A percentile compares a stretch with the other conserved stretches of the same genome.
Evolutionary conservation across 2,797 vertebrate genomes (phyloP).

Genomic region (Morelia viridis): DNA sequence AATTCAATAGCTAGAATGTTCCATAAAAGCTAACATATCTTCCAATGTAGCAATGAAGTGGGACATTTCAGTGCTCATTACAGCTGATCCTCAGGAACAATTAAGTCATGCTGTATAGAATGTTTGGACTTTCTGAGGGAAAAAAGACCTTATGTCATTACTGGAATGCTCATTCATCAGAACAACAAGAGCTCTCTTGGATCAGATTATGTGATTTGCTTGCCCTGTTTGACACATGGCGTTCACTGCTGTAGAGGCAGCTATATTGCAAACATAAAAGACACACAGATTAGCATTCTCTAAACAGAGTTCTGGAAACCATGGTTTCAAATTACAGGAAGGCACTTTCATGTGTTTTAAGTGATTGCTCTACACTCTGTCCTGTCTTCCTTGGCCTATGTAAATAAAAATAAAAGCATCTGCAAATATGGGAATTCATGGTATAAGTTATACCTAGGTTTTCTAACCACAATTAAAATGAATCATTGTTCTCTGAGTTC

Average conservation of each 20-base stretch:
- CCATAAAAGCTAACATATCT: slow-evolving; percentile 3
- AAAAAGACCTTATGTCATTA: not conserved
- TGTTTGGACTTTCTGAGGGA: not conserved
- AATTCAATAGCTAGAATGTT: not conserved
- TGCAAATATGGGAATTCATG: not conserved
- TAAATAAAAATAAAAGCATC: not conserved
- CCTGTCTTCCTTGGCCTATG: not conserved
- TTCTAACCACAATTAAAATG: too few species aligned
- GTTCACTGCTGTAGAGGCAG: not conserved
- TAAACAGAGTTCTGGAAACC: not conserved
- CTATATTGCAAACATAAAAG: not conserved
- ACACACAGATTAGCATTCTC: not conserved
- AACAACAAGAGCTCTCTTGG: too few species aligned
- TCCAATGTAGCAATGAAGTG: not conserved
- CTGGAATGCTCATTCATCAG: not conserved
- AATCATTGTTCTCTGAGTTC: too few species aligned
- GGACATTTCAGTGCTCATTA: slow-evolving; percentile 4
- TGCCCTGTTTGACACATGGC: too few species aligned
- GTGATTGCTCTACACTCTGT: not conserved
- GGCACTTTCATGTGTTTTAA: not conserved
- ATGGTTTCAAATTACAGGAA: not conserved
- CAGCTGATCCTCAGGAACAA: not conserved
- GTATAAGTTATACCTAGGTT: not conserved
- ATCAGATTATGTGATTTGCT: too few species aligned
- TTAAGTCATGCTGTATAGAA: not conserved